A percentile compares a stretch with the other conserved stretches of the same genome.
Evolutionary conservation across 1,140 invertebrate species (phyloP).

Genomic region (Cephus cinctus): DNA sequence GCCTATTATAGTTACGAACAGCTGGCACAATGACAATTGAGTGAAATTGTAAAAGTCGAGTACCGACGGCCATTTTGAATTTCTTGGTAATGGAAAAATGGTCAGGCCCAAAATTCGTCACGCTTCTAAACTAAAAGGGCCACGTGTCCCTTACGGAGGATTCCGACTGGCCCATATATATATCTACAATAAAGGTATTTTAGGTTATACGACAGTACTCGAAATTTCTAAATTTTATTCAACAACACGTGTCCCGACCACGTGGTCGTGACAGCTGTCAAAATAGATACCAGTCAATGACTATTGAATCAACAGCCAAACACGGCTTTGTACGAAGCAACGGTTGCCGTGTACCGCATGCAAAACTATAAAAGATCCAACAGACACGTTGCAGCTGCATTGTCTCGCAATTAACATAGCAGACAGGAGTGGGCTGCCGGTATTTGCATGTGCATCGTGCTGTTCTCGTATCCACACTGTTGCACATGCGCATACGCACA

Average conservation of each 20-base stretch:
- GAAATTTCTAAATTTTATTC: not conserved
- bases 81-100: not conserved
- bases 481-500: constrained; percentile 13
- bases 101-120: not conserved
- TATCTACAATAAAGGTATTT: not conserved
- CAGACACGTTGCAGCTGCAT: constrained; percentile 5
- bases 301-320: not conserved
- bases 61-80: not conserved
- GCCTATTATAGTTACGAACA: constrained; percentile 8
- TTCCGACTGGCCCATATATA: not conserved
- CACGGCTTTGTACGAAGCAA: not conserved
- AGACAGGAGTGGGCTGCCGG: constrained; percentile 18
- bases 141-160: not conserved
- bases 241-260: too few relatives aligned
- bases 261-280: too few relatives aligned
- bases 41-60: not conserved
- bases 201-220: not conserved
- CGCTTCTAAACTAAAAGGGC: not conserved
- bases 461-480: constrained; percentile 6
- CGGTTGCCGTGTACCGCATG: not conserved
- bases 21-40: not conserved
- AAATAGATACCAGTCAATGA: too few relatives aligned
- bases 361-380: not conserved
- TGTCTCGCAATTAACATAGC: constrained; percentile 29
- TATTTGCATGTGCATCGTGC: constrained; percentile 13